phyloP scores from a whole-genome alignment of 2,113 vertebrate species.

The Uria aalge region DNA sequence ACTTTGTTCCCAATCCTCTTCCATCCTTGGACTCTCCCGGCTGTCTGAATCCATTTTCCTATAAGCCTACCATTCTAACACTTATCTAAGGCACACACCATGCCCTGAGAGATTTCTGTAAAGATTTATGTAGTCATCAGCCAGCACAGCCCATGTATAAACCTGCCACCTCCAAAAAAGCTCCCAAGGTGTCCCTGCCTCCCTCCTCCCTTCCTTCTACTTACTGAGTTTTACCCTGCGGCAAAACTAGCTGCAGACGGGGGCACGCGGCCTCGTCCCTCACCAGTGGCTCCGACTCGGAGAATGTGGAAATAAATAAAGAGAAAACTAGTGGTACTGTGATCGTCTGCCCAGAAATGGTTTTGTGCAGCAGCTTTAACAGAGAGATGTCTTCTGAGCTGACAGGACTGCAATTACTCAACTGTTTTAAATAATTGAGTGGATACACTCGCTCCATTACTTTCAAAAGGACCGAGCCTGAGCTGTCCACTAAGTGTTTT shows the following conservation, averaged over 20 bases:
- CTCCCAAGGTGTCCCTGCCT: neutral
- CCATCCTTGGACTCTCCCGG: neutral
- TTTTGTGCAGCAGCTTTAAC: constrained; percentile 34
- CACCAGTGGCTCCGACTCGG: neutral
- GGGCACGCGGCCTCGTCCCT: neutral
- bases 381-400: constrained; percentile 40
- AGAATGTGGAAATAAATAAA: neutral
- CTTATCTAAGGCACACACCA: constrained; percentile 16
- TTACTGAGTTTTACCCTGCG: neutral
- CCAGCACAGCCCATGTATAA: neutral
- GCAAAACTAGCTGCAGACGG: neutral
- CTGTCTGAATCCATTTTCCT: neutral
- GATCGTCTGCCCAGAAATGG: neutral
- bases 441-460: neutral
- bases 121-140: neutral
- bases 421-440: constrained; percentile 65
- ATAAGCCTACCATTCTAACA: neutral
- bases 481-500: constrained; percentile 30
- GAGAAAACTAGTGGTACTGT: neutral
- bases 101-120: constrained; percentile 6
- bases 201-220: neutral
- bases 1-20: neutral
- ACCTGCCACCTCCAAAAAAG: neutral
- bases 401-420: constrained; percentile 54
- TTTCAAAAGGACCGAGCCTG: neutral